Evolutionary conservation across 2,797 vertebrate genomes (phyloP), one percentile per base, ranked within the genome.

Genomic region (Sebastes cheni): DNA sequence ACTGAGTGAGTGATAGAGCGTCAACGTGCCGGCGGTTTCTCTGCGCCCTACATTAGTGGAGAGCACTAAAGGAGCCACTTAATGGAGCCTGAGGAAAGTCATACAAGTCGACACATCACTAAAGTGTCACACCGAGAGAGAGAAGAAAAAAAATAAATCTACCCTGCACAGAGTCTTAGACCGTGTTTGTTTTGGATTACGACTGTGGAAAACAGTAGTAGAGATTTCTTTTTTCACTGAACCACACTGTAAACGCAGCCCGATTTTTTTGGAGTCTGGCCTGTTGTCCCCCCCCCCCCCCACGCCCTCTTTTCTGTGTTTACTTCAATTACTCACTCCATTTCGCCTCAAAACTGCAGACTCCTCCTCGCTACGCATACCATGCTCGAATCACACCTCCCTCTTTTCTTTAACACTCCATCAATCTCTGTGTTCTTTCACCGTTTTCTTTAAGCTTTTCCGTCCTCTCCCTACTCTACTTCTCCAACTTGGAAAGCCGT

Each of bases 291-390:
- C 14, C 12, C 6, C 14, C 12, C 34, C 34, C 82, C 81, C 91
- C 85, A 88, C 87, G 22, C 89, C 89, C 81, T 89, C 88, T 78
- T 88, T 84, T 93, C 91, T 76, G 73, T 94, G 91, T 96, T 95
- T 94, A 94, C 93, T 93, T 94, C 90, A 91, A 93, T 95, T 92
- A 94, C 89, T 94, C 93, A 93, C 82, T 90, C 87, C 85, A 83
- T 91, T 94, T 93, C 88, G 78, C 88, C 89, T 92, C 81, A 92
- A 94, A 91, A 86, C 86, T 76, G 68, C 88, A 69, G 72, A 80
- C 88, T 85, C 92, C 83, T 86, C 84, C 75, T 85, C 27, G 8
- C 89, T 94, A 89, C 89, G 93, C 88, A 93, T 93, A 91, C 90
- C 88, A 87, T 73, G 87, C 86, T 91, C 85, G 86, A 83, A 92